Evolutionary conservation across 2,113 vertebrate species (phyloP).

Genomic region (human): GRCh38 chr15:30072501-30073000

Average conservation of each 20-base stretch:
- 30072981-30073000: conserved; percentile 72
- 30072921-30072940: conserved; percentile 88
- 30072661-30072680: conserved; percentile 92
- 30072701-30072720: conserved; percentile 90
- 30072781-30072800: conserved; percentile 90
- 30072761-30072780: conserved; percentile 92
- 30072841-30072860: conserved; percentile 87
- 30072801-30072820: conserved; percentile 91
- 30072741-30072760: conserved; percentile 82
- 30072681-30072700: conserved; percentile 89
- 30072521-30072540: neutral
- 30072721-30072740: conserved; percentile 89
- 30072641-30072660: conserved; percentile 91
- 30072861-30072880: conserved; percentile 85
- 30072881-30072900: conserved; percentile 84
- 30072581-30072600: conserved; percentile 50
- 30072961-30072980: conserved; percentile 73
- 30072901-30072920: conserved; percentile 83
- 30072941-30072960: conserved; percentile 88
- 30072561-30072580: neutral
- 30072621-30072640: conserved; percentile 91
- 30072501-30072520: neutral
- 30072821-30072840: conserved; percentile 87
- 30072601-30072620: conserved; percentile 85
- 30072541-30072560: too few relatives aligned